These are phyloP conservation scores for Myotis findleyi DNA, from an alignment of 2,797 vertebrate species.

Conservation along the genomic window DNA sequence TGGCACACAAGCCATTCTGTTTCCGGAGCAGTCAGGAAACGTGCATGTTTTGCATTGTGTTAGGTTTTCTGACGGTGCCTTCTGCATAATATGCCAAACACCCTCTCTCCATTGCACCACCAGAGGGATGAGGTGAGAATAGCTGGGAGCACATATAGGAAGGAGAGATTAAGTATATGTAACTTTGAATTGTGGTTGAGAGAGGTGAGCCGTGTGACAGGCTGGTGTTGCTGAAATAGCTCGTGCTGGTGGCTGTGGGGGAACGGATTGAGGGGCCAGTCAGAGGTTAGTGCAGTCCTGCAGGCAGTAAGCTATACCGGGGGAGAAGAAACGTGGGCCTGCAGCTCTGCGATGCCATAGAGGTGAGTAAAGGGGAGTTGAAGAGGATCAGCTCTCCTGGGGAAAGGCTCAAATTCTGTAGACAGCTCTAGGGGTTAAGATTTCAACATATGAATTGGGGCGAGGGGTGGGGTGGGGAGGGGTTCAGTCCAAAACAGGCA, in stretches of 20 bases:
- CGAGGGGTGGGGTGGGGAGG: too few relatives aligned
- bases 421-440: background rate
- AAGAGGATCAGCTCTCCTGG: background rate
- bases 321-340: background rate
- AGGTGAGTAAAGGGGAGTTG: background rate
- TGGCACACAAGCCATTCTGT: background rate
- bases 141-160: background rate
- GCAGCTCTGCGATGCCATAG: background rate
- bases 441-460: background rate
- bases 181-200: background rate
- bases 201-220: background rate
- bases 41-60: background rate
- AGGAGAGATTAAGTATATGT: background rate
- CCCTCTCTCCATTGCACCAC: too few relatives aligned
- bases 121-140: background rate
- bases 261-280: background rate
- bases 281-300: background rate
- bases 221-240: background rate
- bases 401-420: too few relatives aligned
- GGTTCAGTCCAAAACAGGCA: background rate
- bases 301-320: background rate
- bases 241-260: accelerated
- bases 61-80: background rate
- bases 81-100: background rate
- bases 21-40: background rate